A percentile compares a stretch with the other conserved stretches of the same genome.
These are phyloP conservation scores for Drosophila infuscata DNA, from an alignment of 2,888 invertebrate species.

Conservation along the genomic window DNA sequence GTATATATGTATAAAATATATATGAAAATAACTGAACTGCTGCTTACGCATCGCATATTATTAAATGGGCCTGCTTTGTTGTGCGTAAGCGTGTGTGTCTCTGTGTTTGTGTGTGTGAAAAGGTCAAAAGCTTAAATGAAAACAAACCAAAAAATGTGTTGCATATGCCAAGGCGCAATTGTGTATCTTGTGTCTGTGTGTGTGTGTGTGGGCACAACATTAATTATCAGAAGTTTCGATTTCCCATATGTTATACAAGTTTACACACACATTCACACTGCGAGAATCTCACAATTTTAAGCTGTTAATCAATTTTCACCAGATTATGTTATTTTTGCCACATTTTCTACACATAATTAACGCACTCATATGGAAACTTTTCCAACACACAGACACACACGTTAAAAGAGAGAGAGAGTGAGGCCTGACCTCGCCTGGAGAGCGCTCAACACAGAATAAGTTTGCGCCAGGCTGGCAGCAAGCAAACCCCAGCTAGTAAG, in stretches of 20 bases:
- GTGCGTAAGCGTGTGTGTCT: slow-evolving; percentile 4
- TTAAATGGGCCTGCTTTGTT: slow-evolving; percentile 8
- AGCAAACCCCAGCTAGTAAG: slow-evolving; percentile 22
- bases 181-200: slow-evolving; percentile 22
- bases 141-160: slow-evolving; percentile 48
- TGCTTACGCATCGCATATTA: slow-evolving; percentile 40
- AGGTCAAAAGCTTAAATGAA: slow-evolving; percentile 62
- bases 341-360: slow-evolving; percentile 22
- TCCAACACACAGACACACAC: slow-evolving; percentile 25
- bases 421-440: slow-evolving; percentile 68
- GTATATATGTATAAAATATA: slow-evolving; percentile 1
- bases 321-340: slow-evolving; percentile 41
- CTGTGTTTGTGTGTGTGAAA: slow-evolving; percentile 38
- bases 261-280: not conserved
- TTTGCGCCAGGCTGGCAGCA: slow-evolving; percentile 31
- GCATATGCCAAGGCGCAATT: slow-evolving; percentile 59
- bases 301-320: slow-evolving; percentile 59
- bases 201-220: slow-evolving; percentile 18
- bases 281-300: slow-evolving; percentile 15
- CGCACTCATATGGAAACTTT: slow-evolving; percentile 36
- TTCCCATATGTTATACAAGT: slow-evolving; percentile 67
- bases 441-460: slow-evolving; percentile 65
- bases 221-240: slow-evolving; percentile 35
- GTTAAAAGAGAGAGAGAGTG: slow-evolving; percentile 8
- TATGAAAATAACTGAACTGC: slow-evolving; percentile 29